Percentiles rank a stretch among this genome's conserved stretches.
Evolutionary conservation across 92 coral and sea anemone genomes (phyloP).

Genomic region (Heteractis magnifica): DNA sequence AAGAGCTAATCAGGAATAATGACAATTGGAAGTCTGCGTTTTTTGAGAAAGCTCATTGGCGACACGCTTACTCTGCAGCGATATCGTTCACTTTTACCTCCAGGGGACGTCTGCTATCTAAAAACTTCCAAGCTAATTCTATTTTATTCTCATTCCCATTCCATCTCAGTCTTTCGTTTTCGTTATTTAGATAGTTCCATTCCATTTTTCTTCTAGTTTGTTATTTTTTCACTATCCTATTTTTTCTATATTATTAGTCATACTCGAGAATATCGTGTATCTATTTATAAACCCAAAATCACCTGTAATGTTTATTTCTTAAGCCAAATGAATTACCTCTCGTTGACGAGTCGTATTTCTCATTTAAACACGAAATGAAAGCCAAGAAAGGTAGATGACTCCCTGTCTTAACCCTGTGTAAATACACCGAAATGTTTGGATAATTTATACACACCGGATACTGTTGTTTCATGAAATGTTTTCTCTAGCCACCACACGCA

Average conservation of each 20-base stretch:
- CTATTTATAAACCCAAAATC: no score
- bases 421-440: neutral
- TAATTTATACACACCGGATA: no score
- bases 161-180: neutral
- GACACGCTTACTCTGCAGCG: neutral
- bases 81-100: neutral
- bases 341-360: neutral
- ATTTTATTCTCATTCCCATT: neutral
- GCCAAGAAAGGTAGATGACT: neutral
- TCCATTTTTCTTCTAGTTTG: neutral
- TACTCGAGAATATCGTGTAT: no score
- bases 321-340: neutral
- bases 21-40: neutral
- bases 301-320: no score
- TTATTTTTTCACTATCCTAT: no score
- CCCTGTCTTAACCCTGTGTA: neutral
- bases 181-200: neutral
- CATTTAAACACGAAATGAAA: neutral
- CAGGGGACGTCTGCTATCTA: neutral
- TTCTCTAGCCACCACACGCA: neutral
- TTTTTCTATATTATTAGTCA: no score
- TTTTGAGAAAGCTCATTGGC: neutral
- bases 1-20: constrained; percentile 3
- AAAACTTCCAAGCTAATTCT: neutral
- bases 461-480: neutral